Percentiles rank a stretch among this genome's conserved stretches.
phyloP scores from a whole-genome alignment of 2,888 invertebrate species.

The Cremastinae sp. region DNA sequence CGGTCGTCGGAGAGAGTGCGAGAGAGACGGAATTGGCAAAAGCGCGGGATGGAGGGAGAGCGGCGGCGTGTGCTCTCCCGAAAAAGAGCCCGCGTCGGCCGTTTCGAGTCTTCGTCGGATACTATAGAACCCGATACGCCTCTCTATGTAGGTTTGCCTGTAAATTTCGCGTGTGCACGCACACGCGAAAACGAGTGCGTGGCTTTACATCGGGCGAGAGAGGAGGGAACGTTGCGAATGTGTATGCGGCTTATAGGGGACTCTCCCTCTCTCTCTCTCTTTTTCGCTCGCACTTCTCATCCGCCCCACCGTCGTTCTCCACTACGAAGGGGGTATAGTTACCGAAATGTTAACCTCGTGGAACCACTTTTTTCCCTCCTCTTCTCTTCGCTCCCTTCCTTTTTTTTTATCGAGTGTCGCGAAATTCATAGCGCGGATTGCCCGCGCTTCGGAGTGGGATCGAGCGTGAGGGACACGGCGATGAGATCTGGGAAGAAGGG shows the following conservation, averaged over 20 bases:
- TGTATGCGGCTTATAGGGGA: constrained; percentile 27
- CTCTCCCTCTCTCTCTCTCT: constrained; percentile 32
- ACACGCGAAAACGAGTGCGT: constrained; percentile 17
- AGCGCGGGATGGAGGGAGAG: not conserved
- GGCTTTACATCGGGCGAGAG: constrained; percentile 40
- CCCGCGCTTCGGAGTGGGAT: constrained; percentile 69
- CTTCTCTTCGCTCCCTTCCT: not conserved
- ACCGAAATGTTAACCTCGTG: constrained; percentile 83
- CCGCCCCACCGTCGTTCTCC: constrained; percentile 8
- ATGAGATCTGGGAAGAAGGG: constrained; percentile 75
- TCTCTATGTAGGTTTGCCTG: not conserved
- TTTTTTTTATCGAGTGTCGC: constrained; percentile 82
- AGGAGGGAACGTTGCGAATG: constrained; percentile 39
- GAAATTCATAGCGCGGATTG: constrained; percentile 83
- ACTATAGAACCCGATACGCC: constrained; percentile 2
- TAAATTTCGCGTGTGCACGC: not conserved
- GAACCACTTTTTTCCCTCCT: constrained; percentile 80
- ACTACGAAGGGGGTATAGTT: constrained; percentile 78
- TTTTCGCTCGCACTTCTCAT: constrained; percentile 34
- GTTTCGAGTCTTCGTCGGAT: constrained; percentile 21
- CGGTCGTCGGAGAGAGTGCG: constrained; percentile 7
- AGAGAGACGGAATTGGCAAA: not conserved
- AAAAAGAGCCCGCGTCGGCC: constrained; percentile 20
- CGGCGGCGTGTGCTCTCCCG: constrained; percentile 20
- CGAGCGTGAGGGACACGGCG: constrained; percentile 69